Evolutionary conservation across 2,888 invertebrate species (phyloP).

Genomic region (Invenusta paracnida): DNA sequence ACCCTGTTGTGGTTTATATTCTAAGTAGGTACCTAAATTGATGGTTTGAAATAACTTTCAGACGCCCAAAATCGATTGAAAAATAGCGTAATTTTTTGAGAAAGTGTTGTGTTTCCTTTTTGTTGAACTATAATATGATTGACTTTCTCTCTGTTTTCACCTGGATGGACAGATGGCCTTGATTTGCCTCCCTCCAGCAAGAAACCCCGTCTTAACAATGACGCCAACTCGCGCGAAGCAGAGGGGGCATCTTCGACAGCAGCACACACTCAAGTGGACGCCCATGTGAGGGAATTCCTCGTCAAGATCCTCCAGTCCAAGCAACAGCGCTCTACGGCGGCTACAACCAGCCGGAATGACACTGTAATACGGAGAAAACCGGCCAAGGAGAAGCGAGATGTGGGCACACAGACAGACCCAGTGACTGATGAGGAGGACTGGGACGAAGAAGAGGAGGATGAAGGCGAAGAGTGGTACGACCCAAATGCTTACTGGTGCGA

Average conservation of each 20-base stretch:
- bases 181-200: not conserved
- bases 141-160: not conserved
- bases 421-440: not conserved
- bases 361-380: not conserved
- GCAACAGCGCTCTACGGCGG: not conserved
- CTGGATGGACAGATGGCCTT: no score
- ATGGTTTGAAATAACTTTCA: no score
- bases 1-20: no score
- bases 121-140: not conserved
- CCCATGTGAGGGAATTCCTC: not conserved
- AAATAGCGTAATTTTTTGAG: no score
- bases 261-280: not conserved
- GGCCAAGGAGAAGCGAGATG: not conserved
- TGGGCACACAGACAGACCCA: not conserved
- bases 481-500: constrained; percentile 1
- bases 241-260: not conserved
- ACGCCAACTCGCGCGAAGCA: not conserved
- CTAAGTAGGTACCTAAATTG: no score
- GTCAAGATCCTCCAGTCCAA: not conserved
- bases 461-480: not conserved
- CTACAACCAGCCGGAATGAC: not conserved
- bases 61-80: no score
- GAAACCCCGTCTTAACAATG: not conserved
- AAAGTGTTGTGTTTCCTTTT: no score
- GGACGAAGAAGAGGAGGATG: not conserved